Evolutionary conservation across 1,140 invertebrate species (phyloP), one percentile per base, ranked within the genome.

Genomic region (Phenacoccus solenopsis): DNA sequence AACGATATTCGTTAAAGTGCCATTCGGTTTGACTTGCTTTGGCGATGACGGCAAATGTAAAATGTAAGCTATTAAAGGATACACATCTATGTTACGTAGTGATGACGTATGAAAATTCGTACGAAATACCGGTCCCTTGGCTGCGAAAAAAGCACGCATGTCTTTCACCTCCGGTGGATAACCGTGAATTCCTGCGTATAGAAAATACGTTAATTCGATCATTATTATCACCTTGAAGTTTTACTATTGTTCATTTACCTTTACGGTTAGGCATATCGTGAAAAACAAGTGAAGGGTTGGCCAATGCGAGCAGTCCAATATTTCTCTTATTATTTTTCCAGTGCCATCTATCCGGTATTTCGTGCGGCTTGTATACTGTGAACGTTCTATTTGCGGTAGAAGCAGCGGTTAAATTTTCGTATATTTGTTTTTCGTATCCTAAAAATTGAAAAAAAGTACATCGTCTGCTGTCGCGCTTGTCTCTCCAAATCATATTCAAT

Each of bases 101-200:
- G 83, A 82, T 1, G 81, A 75, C 1, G 83, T 73, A 74, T 67
- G 24, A 70, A 80, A 80, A 27, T 80, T 76, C 61, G 77, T 73
- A 73, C 81, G 79, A 76, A 90, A 85, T 28, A 81, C 78, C 56
- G 88, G 87, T 7, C 88, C 88, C 69, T 80, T 78, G 0, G 86
- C 88, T 70, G 89, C 81, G 73, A 90, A 90, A 72, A 87, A 84
- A 27, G 87, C 84, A 75, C 84, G 82, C 88, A 90, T 89, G 16
- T 79, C 77, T 30, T 72, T 69, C 1, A 78, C 75, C 16, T 76
- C 76, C 72, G 87, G 87, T 72, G 85, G 82, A 73, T 88, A 90
- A 1, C 88, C 88, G 76, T 89, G 87, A n/a, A 82, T 75, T 1
- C 87, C 88, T 75, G 74, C 10, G 20, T n/a, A 69, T 21, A 2